phyloP scores from a whole-genome alignment of 2,797 vertebrate species.

The Apodemus agrarius region DNA sequence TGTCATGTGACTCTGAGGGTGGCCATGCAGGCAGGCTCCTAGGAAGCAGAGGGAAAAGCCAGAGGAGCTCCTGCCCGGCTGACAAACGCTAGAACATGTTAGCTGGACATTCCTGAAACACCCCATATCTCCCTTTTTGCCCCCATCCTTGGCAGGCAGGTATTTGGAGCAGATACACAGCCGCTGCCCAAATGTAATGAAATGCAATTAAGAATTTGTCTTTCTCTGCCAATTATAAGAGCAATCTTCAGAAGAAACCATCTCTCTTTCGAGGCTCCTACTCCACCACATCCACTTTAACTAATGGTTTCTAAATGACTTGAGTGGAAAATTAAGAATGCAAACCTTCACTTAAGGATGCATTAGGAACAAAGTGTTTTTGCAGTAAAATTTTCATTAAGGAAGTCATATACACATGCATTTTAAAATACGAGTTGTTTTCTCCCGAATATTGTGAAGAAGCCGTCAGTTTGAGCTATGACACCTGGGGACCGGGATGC shows the following conservation, averaged over 20 bases:
- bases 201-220: constrained; percentile 82
- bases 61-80: neutral
- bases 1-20: neutral
- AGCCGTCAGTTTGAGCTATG: constrained; percentile 59
- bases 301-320: constrained; percentile 85
- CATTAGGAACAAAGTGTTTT: constrained; percentile 81
- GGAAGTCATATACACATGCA: constrained; percentile 57
- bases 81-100: neutral
- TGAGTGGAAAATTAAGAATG: constrained; percentile 83
- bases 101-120: neutral
- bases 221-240: constrained; percentile 81
- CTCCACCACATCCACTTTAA: constrained; percentile 82
- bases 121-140: neutral
- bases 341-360: constrained; percentile 76
- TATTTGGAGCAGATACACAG: constrained; percentile 58
- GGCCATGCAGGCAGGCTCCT: accelerated
- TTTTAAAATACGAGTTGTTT: constrained; percentile 69
- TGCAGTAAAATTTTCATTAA: constrained; percentile 81
- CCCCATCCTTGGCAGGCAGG: constrained; percentile 49
- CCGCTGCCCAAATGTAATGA: constrained; percentile 73
- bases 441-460: constrained; percentile 68
- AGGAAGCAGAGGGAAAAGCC: neutral
- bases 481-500: neutral
- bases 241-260: constrained; percentile 80
- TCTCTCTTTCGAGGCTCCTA: constrained; percentile 71